Conservation (phyloP, 2,888 invertebrate species). For the Chloroclystis v-ata region DNA sequence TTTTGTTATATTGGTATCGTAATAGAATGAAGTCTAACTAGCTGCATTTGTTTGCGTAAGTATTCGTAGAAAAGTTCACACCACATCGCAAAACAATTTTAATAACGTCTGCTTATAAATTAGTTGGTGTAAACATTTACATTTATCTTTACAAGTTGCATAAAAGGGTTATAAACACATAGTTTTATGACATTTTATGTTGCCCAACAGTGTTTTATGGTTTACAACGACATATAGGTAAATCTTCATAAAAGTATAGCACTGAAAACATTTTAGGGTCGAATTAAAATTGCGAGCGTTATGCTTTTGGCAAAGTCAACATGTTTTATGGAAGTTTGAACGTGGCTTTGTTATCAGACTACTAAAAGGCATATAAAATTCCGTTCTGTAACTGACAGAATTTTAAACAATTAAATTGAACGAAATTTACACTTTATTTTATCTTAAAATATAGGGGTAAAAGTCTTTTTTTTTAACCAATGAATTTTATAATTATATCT, state of each 20-base stretch:
- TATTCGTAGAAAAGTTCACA: too few species aligned
- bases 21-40: too few species aligned
- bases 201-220: constrained; percentile 3
- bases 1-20: too few species aligned
- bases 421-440: too few species aligned
- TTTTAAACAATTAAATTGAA: too few species aligned
- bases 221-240: constrained; percentile 15
- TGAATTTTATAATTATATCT: too few species aligned
- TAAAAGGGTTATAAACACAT: constrained; percentile 12
- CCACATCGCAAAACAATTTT: neutral
- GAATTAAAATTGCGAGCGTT: constrained; percentile 1
- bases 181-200: constrained; percentile 9
- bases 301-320: neutral
- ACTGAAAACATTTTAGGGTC: constrained; percentile 1
- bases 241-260: constrained; percentile 16
- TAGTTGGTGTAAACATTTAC: constrained; percentile 1
- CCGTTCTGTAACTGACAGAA: neutral
- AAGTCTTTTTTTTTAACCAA: too few species aligned
- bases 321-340: neutral
- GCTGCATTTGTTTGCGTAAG: too few species aligned
- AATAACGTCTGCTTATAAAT: constrained; percentile 1
- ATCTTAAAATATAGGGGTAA: too few species aligned
- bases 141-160: neutral
- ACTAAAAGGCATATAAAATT: neutral
- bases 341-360: neutral